Conservation (phyloP, 2,113 vertebrate species). For the Pongo pygmaeus region DNA sequence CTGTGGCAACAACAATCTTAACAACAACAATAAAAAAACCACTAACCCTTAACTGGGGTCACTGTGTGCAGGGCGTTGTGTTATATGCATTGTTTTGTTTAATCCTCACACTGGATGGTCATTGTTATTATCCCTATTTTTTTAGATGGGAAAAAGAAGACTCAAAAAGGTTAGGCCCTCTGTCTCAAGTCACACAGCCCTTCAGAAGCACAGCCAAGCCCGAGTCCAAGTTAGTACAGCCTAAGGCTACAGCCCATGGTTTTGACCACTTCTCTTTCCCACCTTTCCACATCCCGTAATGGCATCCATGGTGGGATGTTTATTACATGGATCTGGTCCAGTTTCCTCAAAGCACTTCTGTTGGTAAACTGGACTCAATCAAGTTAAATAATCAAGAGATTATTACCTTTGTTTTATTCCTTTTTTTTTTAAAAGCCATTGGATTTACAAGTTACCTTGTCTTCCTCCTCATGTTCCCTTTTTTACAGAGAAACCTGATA, state of each 20-base stretch:
- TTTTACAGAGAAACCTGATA: conserved; percentile 21
- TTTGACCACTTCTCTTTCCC: not conserved
- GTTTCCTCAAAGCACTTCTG: conserved; percentile 28
- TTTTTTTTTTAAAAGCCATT: not conserved
- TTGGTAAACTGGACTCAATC: not conserved
- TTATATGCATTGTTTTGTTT: not conserved
- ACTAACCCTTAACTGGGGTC: not conserved
- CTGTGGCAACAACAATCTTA: not conserved
- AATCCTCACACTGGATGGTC: accelerated
- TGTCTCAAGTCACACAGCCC: not conserved
- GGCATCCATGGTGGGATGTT: not conserved
- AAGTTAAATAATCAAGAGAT: conserved; percentile 21
- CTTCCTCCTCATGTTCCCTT: not conserved
- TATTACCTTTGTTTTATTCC: conserved; percentile 3
- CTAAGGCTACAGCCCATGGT: accelerated
- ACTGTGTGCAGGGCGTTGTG: not conserved
- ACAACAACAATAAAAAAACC: too few species aligned
- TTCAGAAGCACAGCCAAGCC: not conserved
- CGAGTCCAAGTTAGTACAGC: not conserved
- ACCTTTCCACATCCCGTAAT: not conserved
- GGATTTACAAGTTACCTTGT: conserved; percentile 4
- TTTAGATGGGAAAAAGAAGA: not conserved
- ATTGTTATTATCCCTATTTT: not conserved
- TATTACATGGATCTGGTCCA: not conserved
- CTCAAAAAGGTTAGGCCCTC: not conserved